Conservation (phyloP, 2,888 invertebrate genomes). For the Cephus runcator region DNA sequence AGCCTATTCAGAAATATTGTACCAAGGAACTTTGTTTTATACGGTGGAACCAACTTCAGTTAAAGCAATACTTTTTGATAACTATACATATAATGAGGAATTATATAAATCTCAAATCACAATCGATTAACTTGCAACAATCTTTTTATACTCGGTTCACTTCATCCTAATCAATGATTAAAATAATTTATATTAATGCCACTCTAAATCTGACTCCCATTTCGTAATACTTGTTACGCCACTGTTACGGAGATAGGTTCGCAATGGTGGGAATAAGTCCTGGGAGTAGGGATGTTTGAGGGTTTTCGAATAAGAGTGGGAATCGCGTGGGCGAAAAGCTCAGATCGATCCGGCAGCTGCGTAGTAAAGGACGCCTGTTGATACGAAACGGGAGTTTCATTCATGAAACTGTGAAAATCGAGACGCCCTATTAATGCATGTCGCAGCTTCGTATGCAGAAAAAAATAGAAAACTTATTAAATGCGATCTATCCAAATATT, state of each 20-base stretch:
- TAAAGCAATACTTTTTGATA: background rate
- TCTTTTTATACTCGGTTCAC: background rate
- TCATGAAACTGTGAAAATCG: slow-evolving; percentile 42
- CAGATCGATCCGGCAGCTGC: slow-evolving; percentile 17
- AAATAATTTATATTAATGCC: background rate
- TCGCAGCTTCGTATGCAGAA: background rate
- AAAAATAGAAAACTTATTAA: background rate
- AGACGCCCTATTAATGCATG: background rate
- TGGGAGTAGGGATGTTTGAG: background rate
- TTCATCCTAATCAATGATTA: background rate
- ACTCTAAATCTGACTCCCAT: background rate
- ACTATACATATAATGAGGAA: background rate
- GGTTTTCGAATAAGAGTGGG: background rate
- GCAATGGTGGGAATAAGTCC: background rate
- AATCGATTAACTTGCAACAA: background rate
- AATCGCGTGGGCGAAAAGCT: background rate
- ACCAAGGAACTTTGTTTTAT: background rate
- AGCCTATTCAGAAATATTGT: background rate
- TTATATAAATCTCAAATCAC: background rate
- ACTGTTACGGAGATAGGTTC: background rate
- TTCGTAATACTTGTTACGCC: background rate
- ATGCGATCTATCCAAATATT: background rate
- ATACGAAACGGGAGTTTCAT: slow-evolving; percentile 47
- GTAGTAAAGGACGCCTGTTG: slow-evolving; percentile 55
- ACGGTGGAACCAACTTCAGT: background rate